Conservation (phyloP, 2,888 invertebrate species). For the Cotesia congregata region DNA sequence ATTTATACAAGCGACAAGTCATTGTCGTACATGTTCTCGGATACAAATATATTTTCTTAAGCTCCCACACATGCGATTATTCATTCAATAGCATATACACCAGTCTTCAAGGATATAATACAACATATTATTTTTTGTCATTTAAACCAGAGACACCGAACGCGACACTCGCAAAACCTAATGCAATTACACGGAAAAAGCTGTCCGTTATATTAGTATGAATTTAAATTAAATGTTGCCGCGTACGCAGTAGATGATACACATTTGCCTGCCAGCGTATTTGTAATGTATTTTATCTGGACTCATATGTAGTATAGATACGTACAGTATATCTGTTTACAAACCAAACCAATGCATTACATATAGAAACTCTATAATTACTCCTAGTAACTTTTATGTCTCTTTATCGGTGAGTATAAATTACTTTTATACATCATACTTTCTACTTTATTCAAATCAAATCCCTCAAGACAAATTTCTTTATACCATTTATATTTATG, state of each 20-base stretch:
- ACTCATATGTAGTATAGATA: neutral
- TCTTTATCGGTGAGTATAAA: conserved; percentile 40
- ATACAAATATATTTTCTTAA: conserved; percentile 21
- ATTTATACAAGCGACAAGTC: conserved; percentile 23
- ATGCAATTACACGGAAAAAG: conserved; percentile 27
- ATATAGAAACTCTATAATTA: conserved; percentile 43
- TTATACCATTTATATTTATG: neutral
- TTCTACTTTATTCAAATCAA: conserved; percentile 43
- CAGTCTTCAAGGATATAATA: conserved; percentile 1
- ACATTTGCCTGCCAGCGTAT: conserved; percentile 22
- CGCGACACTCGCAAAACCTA: conserved; percentile 29
- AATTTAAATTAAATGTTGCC: neutral
- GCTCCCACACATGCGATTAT: conserved; percentile 36
- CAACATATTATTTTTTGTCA: conserved; percentile 16
- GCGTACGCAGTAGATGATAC: conserved; percentile 21
- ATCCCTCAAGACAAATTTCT: conserved; percentile 15
- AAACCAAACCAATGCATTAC: conserved; percentile 24
- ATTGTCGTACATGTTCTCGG: conserved; percentile 17
- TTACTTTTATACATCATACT: conserved; percentile 41
- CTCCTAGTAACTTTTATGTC: conserved; percentile 39
- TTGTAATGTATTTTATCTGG: neutral
- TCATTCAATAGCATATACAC: conserved; percentile 19
- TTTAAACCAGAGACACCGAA: neutral
- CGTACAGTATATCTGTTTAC: conserved; percentile 23
- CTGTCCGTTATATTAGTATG: neutral